Evolutionary conservation across 2,888 invertebrate species (phyloP).

Genomic region (Panopea generosa): DNA sequence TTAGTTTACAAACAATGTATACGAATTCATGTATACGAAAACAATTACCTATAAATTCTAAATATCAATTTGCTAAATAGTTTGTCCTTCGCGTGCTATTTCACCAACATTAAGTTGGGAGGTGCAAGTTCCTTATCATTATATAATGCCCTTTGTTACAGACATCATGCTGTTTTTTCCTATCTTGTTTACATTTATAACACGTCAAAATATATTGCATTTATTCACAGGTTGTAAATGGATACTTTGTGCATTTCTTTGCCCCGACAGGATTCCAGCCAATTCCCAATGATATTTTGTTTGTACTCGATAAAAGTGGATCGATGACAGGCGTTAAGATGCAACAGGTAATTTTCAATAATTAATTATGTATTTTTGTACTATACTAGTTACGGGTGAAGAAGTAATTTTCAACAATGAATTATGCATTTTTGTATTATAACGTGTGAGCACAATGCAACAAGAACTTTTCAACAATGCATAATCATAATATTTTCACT

Average conservation of each 20-base stretch:
- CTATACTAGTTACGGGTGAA: too few relatives aligned
- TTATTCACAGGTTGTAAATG: conserved; percentile 85
- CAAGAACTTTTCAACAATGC: too few relatives aligned
- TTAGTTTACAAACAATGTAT: too few relatives aligned
- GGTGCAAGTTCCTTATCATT: background rate
- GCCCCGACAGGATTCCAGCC: conserved; percentile 87
- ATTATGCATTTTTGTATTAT: too few relatives aligned
- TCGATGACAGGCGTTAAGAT: conserved; percentile 91
- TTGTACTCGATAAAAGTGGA: conserved; percentile 91
- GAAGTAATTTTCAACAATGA: too few relatives aligned
- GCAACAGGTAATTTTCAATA: conserved; percentile 88
- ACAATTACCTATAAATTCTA: background rate
- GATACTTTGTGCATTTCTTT: conserved; percentile 92
- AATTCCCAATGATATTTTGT: conserved; percentile 88
- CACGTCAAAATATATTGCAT: background rate
- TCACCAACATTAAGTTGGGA: too few relatives aligned
- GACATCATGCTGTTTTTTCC: background rate
- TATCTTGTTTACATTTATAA: background rate
- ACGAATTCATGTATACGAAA: too few relatives aligned
- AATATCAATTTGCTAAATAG: background rate
- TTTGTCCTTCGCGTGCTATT: too few relatives aligned
- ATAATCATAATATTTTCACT: too few relatives aligned
- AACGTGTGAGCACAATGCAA: too few relatives aligned
- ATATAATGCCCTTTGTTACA: background rate
- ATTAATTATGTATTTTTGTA: too few relatives aligned